These are phyloP conservation scores for Pharmacophagus antenor DNA, from an alignment of 2,888 invertebrate species.

Conservation along the genomic window DNA sequence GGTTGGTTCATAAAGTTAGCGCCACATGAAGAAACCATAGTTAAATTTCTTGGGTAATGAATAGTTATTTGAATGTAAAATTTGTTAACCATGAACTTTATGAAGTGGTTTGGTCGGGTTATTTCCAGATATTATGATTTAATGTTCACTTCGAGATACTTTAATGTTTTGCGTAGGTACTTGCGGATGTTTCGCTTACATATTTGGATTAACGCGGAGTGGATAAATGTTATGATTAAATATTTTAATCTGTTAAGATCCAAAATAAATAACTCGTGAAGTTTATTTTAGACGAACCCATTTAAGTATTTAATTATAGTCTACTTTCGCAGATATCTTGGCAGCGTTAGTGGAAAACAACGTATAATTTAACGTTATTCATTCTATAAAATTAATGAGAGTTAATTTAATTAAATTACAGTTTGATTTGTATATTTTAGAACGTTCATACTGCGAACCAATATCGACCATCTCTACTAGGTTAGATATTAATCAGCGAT, in stretches of 20 bases:
- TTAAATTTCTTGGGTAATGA: too few relatives aligned
- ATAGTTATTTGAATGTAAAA: neutral
- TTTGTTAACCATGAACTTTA: neutral
- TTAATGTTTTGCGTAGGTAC: too few relatives aligned
- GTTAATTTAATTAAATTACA: neutral
- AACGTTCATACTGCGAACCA: too few relatives aligned
- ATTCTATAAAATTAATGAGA: slow-evolving; percentile 3
- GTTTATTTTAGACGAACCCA: slow-evolving; percentile 17
- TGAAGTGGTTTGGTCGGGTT: neutral
- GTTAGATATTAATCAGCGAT: too few relatives aligned
- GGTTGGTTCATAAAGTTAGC: too few relatives aligned
- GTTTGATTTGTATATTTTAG: too few relatives aligned
- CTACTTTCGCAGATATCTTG: slow-evolving; percentile 25
- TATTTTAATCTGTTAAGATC: neutral
- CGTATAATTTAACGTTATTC: neutral
- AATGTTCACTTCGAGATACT: neutral
- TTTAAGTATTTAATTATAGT: neutral
- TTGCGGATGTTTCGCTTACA: too few relatives aligned
- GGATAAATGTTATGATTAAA: neutral
- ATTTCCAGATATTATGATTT: neutral
- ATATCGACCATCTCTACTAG: too few relatives aligned
- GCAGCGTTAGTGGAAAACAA: slow-evolving; percentile 23
- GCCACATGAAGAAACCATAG: too few relatives aligned
- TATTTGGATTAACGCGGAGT: too few relatives aligned
- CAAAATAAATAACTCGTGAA: slow-evolving; percentile 14